Conservation (phyloP, 2,113 vertebrate species). For the Chauna torquata region DNA sequence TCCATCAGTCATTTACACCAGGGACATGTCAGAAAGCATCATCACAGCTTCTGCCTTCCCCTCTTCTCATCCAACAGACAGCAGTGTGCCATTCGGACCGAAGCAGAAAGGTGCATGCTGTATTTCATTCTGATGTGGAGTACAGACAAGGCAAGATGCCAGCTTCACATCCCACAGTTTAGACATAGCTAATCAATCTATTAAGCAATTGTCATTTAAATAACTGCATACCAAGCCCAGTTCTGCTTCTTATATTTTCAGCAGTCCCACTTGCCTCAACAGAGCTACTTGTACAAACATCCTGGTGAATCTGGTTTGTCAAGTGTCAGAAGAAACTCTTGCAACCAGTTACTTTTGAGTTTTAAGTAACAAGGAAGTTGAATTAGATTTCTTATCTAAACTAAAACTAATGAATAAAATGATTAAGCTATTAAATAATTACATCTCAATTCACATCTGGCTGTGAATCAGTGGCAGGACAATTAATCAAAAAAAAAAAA, state of each 20-base stretch:
- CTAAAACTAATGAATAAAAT: constrained; percentile 44
- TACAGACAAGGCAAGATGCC: background rate
- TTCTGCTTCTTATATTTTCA: background rate
- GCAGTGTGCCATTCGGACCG: background rate
- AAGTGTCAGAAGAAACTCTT: background rate
- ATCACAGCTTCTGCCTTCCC: background rate
- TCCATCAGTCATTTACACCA: background rate
- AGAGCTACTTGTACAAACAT: background rate
- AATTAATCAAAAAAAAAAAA: background rate
- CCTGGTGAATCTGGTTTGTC: background rate
- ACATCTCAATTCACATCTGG: background rate
- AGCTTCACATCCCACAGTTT: background rate
- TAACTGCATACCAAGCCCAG: background rate
- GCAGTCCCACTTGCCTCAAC: background rate
- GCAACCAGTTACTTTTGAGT: background rate
- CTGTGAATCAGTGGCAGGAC: background rate
- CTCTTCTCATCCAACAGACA: background rate
- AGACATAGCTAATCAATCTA: background rate
- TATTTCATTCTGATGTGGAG: background rate
- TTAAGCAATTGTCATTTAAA: background rate
- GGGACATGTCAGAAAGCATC: background rate
- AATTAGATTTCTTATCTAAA: background rate
- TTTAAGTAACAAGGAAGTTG: background rate
- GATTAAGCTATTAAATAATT: constrained; percentile 35
- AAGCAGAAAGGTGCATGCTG: background rate